Conservation (phyloP, 2,888 invertebrate genomes). For the Phasia obesa region DNA sequence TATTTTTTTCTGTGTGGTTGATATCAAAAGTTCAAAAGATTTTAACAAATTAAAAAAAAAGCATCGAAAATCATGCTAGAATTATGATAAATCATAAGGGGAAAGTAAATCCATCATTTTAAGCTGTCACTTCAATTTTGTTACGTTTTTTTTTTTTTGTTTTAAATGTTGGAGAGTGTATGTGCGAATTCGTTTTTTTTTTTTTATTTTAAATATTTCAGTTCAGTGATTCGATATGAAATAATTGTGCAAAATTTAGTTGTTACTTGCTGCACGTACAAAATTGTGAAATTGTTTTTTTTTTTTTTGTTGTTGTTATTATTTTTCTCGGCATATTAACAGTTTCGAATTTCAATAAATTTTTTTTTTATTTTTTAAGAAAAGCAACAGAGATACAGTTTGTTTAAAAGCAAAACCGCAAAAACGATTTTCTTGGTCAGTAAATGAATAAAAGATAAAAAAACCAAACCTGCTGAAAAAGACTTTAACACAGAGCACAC, state of each 20-base stretch:
- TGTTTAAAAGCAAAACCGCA: conserved; percentile 28
- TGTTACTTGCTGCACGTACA: conserved; percentile 28
- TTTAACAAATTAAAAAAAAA: not conserved
- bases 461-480: not conserved
- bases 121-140: conserved; percentile 31
- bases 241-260: conserved; percentile 33
- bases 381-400: not conserved
- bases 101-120: conserved; percentile 18
- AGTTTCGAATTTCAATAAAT: conserved; percentile 42
- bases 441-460: conserved; percentile 36
- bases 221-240: conserved; percentile 53
- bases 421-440: conserved; percentile 41
- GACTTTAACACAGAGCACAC: conserved; percentile 1
- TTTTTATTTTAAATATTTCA: conserved; percentile 33
- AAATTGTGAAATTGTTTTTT: conserved; percentile 40
- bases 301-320: not conserved
- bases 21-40: too few species aligned
- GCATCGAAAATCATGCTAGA: not conserved
- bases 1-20: too few species aligned
- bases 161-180: not conserved
- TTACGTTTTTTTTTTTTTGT: not conserved
- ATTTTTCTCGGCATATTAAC: conserved; percentile 23
- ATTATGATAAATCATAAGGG: conserved; percentile 20
- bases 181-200: not conserved
- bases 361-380: not conserved